These are phyloP conservation scores for Chitala chitala DNA, from an alignment of 2,113 vertebrate species.

Conservation along the genomic window DNA sequence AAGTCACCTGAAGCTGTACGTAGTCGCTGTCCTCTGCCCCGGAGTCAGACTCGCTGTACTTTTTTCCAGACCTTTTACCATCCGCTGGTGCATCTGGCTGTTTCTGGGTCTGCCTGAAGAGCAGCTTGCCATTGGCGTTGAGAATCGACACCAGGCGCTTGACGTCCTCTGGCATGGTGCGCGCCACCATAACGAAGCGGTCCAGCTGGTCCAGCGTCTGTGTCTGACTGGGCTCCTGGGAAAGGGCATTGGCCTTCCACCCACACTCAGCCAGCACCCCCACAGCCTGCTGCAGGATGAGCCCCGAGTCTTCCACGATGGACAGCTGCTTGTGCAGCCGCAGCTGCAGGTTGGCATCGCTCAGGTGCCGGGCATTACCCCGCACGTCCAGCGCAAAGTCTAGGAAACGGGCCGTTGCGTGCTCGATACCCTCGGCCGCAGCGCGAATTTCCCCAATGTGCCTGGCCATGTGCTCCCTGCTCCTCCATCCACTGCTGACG, in stretches of 20 bases:
- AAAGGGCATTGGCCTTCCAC: constrained; percentile 72
- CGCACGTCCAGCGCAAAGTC: constrained; percentile 68
- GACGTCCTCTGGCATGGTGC: constrained; percentile 82
- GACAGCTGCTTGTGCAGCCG: constrained; percentile 77
- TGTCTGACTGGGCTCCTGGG: constrained; percentile 59
- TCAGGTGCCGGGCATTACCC: constrained; percentile 59
- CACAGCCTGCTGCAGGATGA: constrained; percentile 72
- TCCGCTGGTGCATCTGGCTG: constrained; percentile 34
- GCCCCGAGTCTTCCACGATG: constrained; percentile 70
- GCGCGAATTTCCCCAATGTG: constrained; percentile 69
- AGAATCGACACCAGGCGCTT: constrained; percentile 84
- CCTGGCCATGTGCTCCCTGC: constrained; percentile 68
- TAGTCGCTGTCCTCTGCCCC: constrained; percentile 61
- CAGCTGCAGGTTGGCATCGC: constrained; percentile 69
- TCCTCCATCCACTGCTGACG: constrained; percentile 84
- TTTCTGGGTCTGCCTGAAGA: constrained; percentile 68
- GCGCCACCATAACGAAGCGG: constrained; percentile 81
- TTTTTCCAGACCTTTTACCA: constrained; percentile 21
- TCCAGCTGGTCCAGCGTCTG: constrained; percentile 78
- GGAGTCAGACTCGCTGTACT: constrained; percentile 27
- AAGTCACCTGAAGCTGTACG: constrained; percentile 70
- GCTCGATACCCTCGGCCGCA: constrained; percentile 62
- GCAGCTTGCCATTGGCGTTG: constrained; percentile 83
- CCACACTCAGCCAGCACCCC: constrained; percentile 57
- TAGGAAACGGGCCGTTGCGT: constrained; percentile 68